Evolutionary conservation across 2,888 invertebrate genomes (phyloP).

Genomic region (Spodoptera exigua): DNA sequence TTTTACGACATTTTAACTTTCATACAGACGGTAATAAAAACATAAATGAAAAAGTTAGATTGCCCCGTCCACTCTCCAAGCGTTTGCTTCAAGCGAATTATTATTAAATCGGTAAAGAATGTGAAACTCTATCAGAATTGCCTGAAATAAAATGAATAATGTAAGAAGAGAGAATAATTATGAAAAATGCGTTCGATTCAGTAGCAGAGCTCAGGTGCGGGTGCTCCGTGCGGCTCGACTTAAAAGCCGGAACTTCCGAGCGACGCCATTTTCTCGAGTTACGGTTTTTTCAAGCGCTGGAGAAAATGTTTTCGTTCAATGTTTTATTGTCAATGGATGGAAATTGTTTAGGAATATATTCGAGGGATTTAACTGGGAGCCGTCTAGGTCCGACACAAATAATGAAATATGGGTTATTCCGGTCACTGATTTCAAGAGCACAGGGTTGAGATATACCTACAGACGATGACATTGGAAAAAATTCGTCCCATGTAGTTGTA

Average conservation of each 20-base stretch:
- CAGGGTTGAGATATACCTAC: neutral
- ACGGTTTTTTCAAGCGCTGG: constrained; percentile 3
- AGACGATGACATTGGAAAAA: neutral
- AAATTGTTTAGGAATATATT: constrained; percentile 33
- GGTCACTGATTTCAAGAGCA: constrained; percentile 8
- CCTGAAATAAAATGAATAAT: neutral
- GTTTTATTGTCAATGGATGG: constrained; percentile 45
- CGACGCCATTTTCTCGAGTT: constrained; percentile 12
- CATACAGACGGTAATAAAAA: too few relatives aligned
- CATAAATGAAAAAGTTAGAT: too few relatives aligned
- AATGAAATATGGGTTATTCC: constrained; percentile 7
- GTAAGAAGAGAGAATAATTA: neutral
- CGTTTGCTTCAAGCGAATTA: too few relatives aligned
- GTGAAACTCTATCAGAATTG: neutral
- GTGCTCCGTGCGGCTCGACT: constrained; percentile 8
- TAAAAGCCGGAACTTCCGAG: constrained; percentile 32
- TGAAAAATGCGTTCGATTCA: constrained; percentile 3
- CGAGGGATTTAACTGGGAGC: constrained; percentile 15
- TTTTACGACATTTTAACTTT: too few relatives aligned
- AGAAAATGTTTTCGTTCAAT: constrained; percentile 22
- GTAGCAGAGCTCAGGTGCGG: constrained; percentile 29
- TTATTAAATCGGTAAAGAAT: neutral
- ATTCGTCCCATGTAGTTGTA: too few relatives aligned
- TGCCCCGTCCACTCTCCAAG: too few relatives aligned
- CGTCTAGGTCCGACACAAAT: constrained; percentile 1